These are phyloP conservation scores for Caenorhabditis latens DNA, from an alignment of 1,140 invertebrate species.

Conservation along the genomic window DNA sequence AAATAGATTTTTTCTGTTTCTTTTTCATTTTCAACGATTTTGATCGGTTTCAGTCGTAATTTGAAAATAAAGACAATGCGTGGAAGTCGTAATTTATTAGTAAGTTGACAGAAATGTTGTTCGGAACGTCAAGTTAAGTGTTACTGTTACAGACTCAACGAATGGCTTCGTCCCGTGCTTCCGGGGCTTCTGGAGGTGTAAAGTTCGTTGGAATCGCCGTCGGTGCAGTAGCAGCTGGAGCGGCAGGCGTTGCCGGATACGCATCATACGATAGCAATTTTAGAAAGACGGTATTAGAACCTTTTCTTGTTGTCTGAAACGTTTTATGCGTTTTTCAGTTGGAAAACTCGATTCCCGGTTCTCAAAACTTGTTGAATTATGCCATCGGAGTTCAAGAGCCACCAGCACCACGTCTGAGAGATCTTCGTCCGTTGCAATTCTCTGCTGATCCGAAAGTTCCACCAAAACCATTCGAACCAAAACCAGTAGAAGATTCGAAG, in stretches of 20 bases:
- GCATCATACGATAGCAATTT: slow-evolving; percentile 30
- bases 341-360: neutral
- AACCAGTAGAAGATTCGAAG: neutral
- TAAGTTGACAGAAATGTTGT: neutral
- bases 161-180: slow-evolving; percentile 13
- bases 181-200: neutral
- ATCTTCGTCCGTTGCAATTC: slow-evolving; percentile 8
- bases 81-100: slow-evolving; percentile 17
- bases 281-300: neutral
- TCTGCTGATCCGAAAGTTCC: slow-evolving; percentile 7
- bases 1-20: no score
- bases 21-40: neutral
- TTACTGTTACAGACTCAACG: neutral
- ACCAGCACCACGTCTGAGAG: slow-evolving; percentile 29
- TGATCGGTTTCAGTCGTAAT: neutral
- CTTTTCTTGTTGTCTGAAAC: neutral
- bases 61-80: neutral
- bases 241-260: neutral
- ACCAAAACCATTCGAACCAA: slow-evolving; percentile 9
- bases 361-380: slow-evolving; percentile 8
- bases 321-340: neutral
- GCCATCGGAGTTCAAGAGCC: slow-evolving; percentile 7
- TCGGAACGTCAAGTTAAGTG: neutral
- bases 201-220: slow-evolving; percentile 32
- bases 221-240: slow-evolving; percentile 17